Base-by-base conservation (phyloP, 1,140 invertebrate species). In the Drosophila willistoni region DNA sequence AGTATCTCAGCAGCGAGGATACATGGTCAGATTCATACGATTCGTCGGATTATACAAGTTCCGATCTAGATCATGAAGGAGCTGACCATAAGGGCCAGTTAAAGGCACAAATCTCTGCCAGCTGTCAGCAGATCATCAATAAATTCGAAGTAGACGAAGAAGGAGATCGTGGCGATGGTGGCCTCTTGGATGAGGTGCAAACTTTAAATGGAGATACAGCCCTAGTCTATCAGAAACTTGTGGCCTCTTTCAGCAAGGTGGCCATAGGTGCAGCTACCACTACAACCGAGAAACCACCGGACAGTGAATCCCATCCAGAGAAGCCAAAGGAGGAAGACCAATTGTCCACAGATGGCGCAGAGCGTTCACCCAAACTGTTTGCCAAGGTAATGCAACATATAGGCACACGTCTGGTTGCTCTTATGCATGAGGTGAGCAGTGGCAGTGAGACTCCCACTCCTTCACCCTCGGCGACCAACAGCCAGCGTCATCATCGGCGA, bases 331-430 rank as follows among this genome's bases (percentile, higher is more conserved):
- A 78, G 3, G 75, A 81, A 25, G 84, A 91, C 41, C 72, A 64
- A 19, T 36, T 79, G n/a, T 68, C 75, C 41, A 69, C 29, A 3
- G 65, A 42, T 25, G 65, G 67, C 61, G 71, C 76, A 10, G 94
- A 95, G 0, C 95, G 95, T 54, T 97, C 96, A 1, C 97, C 97
- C 0, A 96, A 97, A 0, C 91, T 98, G n/a, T 96, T 97, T 51
- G 96, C 96, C 10, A 97, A 97, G 93, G 97, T 98, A 0, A 97
- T 98, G 96, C 96, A 97, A 71, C 97, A 98, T 77, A 98, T 98
- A 51, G 96, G 97, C 1, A 96, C 96, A 47, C 92, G 97, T n/a
- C 92, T 98, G 34, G 96, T 97, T 2, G 96, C 97, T 0, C 93
- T 98, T 34, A 98, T 98, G 97, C 97, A 98, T 86, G 97, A 98